These are phyloP conservation scores for Acanthacorydalis orientalis DNA, from an alignment of 2,888 invertebrate genomes.

Conservation along the genomic window DNA sequence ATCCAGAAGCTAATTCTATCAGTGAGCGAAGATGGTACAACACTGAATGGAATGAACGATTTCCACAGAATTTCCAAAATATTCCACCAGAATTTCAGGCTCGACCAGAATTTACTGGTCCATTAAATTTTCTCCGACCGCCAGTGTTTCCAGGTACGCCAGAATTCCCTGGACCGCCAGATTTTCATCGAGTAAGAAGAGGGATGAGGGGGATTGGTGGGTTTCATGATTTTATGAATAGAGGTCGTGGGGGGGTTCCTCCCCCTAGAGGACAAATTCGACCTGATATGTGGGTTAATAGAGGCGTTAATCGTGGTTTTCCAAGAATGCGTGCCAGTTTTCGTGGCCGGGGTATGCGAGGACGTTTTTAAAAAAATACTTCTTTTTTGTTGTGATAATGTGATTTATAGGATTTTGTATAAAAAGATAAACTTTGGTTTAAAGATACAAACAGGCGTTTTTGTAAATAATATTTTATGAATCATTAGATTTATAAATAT, in stretches of 20 bases:
- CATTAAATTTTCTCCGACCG: constrained; percentile 10
- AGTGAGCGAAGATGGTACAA: constrained; percentile 8
- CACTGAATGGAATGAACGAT: constrained; percentile 15
- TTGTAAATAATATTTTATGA: too few species aligned
- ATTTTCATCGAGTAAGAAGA: constrained; percentile 11
- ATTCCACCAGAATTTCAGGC: neutral
- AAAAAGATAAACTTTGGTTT: too few species aligned
- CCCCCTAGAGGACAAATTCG: constrained; percentile 3
- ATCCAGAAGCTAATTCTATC: too few species aligned
- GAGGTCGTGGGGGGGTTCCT: constrained; percentile 13
- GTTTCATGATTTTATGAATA: constrained; percentile 14
- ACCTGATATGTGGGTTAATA: constrained; percentile 22
- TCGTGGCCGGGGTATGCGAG: constrained; percentile 18
- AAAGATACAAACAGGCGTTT: too few species aligned
- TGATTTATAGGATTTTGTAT: too few species aligned
- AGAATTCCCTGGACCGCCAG: constrained; percentile 6
- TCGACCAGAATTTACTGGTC: neutral
- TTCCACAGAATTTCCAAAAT: constrained; percentile 15
- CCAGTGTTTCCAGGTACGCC: neutral
- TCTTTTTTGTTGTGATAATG: too few species aligned
- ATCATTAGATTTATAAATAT: neutral
- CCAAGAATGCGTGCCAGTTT: constrained; percentile 22
- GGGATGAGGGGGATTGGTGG: constrained; percentile 16
- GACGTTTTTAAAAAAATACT: neutral
- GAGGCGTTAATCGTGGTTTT: constrained; percentile 18